Conservation (phyloP, 1,140 invertebrate genomes). For the Drosophila rhopaloa region DNA sequence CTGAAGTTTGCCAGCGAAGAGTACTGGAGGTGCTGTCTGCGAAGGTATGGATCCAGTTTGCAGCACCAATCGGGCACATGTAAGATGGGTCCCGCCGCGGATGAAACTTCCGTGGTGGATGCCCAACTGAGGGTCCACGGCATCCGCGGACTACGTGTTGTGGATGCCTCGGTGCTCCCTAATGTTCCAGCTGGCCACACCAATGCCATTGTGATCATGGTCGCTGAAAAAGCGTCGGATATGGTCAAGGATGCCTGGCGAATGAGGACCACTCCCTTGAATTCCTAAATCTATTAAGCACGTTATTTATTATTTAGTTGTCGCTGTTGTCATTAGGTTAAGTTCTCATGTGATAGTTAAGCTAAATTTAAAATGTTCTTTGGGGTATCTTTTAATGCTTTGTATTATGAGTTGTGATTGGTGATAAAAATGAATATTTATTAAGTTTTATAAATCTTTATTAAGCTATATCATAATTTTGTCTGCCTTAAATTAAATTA, state of each 20-base stretch:
- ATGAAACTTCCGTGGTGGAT: constrained; percentile 91
- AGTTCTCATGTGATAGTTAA: constrained; percentile 58
- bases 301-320: constrained; percentile 61
- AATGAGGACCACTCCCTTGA: constrained; percentile 38
- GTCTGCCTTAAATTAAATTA: not conserved
- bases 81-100: constrained; percentile 91
- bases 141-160: constrained; percentile 88
- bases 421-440: constrained; percentile 6
- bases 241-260: constrained; percentile 87
- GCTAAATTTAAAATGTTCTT: not conserved
- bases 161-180: constrained; percentile 91
- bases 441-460: not conserved
- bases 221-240: constrained; percentile 87
- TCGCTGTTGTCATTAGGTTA: constrained; percentile 36
- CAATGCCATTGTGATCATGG: constrained; percentile 88
- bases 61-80: constrained; percentile 91
- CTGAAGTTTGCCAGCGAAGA: constrained; percentile 87
- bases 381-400: not conserved
- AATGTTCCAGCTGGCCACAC: constrained; percentile 87
- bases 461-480: too few species aligned
- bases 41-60: constrained; percentile 89
- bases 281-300: constrained; percentile 1
- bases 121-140: constrained; percentile 89
- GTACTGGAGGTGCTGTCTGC: constrained; percentile 91
- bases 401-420: not conserved